Conservation (phyloP, 2,113 vertebrate species). For the Origma solitaria region DNA sequence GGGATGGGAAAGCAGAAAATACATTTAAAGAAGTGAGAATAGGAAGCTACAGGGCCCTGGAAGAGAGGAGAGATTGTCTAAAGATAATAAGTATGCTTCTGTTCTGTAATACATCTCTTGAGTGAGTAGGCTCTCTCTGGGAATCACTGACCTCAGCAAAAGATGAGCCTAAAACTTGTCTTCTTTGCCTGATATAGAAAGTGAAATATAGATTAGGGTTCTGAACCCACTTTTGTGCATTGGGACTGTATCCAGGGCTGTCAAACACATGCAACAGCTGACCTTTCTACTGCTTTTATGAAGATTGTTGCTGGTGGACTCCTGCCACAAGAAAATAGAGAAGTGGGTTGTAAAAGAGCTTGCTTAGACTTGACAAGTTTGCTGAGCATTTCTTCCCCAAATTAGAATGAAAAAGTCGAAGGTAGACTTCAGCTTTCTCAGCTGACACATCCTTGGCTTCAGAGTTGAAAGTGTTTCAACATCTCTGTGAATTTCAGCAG, state of each 20-base stretch:
- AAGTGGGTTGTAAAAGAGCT: slow-evolving; percentile 52
- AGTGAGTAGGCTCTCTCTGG: not conserved
- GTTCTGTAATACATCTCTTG: not conserved
- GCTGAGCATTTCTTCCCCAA: slow-evolving; percentile 10
- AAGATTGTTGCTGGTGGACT: slow-evolving; percentile 29
- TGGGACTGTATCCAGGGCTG: not conserved
- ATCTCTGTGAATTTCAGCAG: slow-evolving; percentile 56
- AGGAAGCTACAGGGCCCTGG: not conserved
- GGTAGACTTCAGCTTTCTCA: slow-evolving; percentile 42
- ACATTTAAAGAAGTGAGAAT: not conserved
- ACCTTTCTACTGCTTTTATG: slow-evolving; percentile 14
- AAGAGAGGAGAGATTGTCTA: not conserved
- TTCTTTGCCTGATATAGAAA: not conserved
- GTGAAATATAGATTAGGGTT: slow-evolving; percentile 17
- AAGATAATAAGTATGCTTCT: not conserved
- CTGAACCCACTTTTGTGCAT: slow-evolving; percentile 12
- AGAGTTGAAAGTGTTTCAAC: slow-evolving; percentile 55
- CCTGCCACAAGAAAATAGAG: slow-evolving; percentile 53
- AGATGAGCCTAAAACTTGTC: not conserved
- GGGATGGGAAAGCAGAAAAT: not conserved
- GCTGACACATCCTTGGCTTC: slow-evolving; percentile 59
- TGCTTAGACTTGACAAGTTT: slow-evolving; percentile 61
- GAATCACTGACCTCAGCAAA: slow-evolving; percentile 21
- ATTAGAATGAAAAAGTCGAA: slow-evolving; percentile 40
- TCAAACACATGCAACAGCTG: not conserved